Base-by-base conservation (phyloP, 35 echinoderm and acorn worm genomes). In the Apostichopus japonicus region DNA sequence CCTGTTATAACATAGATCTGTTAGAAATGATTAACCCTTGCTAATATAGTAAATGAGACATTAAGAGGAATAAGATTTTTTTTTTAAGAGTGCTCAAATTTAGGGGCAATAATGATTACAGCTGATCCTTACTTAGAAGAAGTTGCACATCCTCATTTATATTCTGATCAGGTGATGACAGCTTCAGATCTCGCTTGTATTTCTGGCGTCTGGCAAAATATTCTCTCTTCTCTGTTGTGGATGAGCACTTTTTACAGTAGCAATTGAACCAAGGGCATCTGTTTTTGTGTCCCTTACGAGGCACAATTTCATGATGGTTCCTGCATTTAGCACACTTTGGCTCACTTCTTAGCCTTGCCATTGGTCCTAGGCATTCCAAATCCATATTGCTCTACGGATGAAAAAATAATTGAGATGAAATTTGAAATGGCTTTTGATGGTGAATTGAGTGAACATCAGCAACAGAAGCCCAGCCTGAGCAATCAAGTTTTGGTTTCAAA, bases 261-360 rank as follows among this genome's bases (percentile, higher is more conserved):
- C 86, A 88, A 17, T 88, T 88, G 23, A 62, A 63, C 86, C 86
- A 88, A 14, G 86, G 86, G 16, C 86, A 88, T 63, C 86, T 63
- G 57, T 65, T 65, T 16, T 88, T 88, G 27, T 88, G 86, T 8
- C 86, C 86, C 27, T 88, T 88, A 51, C 86, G 86, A 72, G 86
- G 86, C 16, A 88, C 86, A 72, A 65, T 21, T 72, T 10, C 14
- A 67, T 72, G 65, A 59, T 88, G 86, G 59, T 88, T 88, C 8
- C 86, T 55, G 57, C 86, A 88, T 23, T 88, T 17, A 72, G 86
- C 56, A 88, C 86, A 88, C 57, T 88, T 88, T 8, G 86, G 86
- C 44, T 10, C 54, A 82, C 44, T 44, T 56, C 11, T 16, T 54
- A 6, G 27, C 15, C 27, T 33, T 52, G 21, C 77, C 8, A 44